These are phyloP conservation scores for Clupea harengus DNA, from an alignment of 2,113 vertebrate genomes.

Conservation along the genomic window DNA sequence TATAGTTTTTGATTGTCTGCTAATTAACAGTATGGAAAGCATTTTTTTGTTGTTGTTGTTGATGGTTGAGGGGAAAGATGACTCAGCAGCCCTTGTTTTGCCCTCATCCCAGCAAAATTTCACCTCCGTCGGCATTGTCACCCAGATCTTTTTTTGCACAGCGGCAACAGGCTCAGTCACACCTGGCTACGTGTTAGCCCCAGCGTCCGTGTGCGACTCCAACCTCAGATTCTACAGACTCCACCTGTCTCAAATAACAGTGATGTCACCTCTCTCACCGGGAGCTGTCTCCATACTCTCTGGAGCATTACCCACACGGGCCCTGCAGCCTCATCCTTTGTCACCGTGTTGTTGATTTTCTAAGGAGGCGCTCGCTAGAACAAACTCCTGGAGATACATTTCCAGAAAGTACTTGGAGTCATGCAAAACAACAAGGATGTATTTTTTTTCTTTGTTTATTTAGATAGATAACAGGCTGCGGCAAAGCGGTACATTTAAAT, in stretches of 20 bases:
- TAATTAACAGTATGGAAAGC: background rate
- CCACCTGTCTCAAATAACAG: conserved; percentile 9
- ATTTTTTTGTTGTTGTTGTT: background rate
- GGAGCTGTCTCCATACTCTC: background rate
- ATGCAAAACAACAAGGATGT: background rate
- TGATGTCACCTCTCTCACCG: background rate
- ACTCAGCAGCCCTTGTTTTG: background rate
- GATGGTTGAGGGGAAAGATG: background rate
- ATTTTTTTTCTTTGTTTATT: background rate
- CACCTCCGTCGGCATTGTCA: background rate
- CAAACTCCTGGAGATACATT: background rate
- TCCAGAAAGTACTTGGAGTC: background rate
- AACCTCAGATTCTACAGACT: conserved; percentile 18
- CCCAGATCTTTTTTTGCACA: background rate
- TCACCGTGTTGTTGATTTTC: background rate
- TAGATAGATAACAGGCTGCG: background rate
- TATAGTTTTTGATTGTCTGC: background rate
- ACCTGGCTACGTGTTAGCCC: background rate
- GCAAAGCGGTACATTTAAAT: background rate
- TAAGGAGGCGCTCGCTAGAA: background rate
- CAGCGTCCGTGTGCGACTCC: background rate
- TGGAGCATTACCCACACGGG: background rate
- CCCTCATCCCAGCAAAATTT: background rate
- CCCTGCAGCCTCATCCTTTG: background rate
- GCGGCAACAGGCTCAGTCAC: background rate